Percentiles rank a stretch among this genome's conserved stretches.
Conservation (phyloP, 2,113 vertebrate species). For the Manacus vitellinus region DNA sequence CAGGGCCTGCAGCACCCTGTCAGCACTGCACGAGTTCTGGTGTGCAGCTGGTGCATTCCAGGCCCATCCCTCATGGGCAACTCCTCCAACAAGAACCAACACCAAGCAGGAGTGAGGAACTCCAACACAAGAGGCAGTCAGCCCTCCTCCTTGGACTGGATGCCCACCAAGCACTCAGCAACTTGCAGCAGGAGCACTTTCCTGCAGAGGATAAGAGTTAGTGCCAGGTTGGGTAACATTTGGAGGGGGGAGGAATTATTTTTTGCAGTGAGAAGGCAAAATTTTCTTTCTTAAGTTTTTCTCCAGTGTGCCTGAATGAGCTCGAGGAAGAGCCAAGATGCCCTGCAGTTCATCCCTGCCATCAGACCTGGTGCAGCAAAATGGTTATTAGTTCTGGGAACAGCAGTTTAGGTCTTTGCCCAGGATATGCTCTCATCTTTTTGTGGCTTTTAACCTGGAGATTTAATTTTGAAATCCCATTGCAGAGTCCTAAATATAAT, state of each 20-base stretch:
- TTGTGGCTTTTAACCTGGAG: not conserved
- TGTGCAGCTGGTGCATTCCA: not conserved
- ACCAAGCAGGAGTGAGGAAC: not conserved
- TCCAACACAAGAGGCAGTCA: not conserved
- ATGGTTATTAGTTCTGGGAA: not conserved
- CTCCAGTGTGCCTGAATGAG: not conserved
- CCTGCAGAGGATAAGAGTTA: not conserved
- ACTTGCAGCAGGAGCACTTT: not conserved
- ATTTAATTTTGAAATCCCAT: not conserved
- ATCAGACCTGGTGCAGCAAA: not conserved
- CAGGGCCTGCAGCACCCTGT: not conserved
- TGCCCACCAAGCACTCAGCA: not conserved
- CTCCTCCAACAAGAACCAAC: not conserved
- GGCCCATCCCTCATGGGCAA: not conserved
- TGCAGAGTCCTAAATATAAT: not conserved
- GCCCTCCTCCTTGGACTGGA: not conserved
- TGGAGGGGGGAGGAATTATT: fast-evolving
- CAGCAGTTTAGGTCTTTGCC: not conserved
- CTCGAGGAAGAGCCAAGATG: no score
- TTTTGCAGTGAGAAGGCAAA: not conserved
- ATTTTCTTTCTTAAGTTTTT: not conserved
- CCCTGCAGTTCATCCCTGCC: not conserved
- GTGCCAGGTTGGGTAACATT: not conserved
- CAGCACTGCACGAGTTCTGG: not conserved
- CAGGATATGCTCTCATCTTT: not conserved